phyloP scores from a whole-genome alignment of 2,113 vertebrate species.

The Lophotis ruficrista region DNA sequence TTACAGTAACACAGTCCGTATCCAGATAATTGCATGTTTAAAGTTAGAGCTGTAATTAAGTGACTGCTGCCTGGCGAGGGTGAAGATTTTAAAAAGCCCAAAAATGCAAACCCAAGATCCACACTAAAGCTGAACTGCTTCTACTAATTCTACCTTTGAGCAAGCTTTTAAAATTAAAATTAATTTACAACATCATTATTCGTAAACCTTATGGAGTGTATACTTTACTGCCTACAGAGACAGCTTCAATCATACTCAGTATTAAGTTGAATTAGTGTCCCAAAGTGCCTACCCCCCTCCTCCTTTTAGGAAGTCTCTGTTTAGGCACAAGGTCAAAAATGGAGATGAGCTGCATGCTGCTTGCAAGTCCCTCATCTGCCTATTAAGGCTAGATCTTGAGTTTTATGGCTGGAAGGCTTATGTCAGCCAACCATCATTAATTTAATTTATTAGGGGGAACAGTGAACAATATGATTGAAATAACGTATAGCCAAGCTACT shows the following conservation, averaged over 20 bases:
- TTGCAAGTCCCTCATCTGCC: not conserved
- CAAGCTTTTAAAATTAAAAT: constrained; percentile 42
- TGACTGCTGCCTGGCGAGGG: not conserved
- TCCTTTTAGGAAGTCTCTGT: not conserved
- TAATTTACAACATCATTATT: constrained; percentile 41
- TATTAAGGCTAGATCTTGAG: constrained; percentile 6
- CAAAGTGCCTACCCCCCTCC: not conserved
- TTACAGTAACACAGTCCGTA: not conserved
- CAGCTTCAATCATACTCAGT: constrained; percentile 3
- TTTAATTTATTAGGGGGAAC: constrained; percentile 23
- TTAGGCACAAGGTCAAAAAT: constrained; percentile 53
- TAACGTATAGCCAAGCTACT: not conserved
- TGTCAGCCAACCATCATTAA: constrained; percentile 36
- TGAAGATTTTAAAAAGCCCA: not conserved
- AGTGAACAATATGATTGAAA: constrained; percentile 8
- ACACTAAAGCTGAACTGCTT: not conserved
- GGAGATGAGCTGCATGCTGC: not conserved
- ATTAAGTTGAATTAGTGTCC: constrained; percentile 42
- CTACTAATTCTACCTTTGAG: not conserved
- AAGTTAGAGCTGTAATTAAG: not conserved
- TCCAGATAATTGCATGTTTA: not conserved
- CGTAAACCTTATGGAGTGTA: not conserved
- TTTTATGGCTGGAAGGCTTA: constrained; percentile 36
- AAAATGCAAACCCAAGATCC: not conserved
- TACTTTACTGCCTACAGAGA: not conserved